These are phyloP conservation scores for Polyodon spathula DNA, from an alignment of 2,113 vertebrate genomes.

Conservation along the genomic window DNA sequence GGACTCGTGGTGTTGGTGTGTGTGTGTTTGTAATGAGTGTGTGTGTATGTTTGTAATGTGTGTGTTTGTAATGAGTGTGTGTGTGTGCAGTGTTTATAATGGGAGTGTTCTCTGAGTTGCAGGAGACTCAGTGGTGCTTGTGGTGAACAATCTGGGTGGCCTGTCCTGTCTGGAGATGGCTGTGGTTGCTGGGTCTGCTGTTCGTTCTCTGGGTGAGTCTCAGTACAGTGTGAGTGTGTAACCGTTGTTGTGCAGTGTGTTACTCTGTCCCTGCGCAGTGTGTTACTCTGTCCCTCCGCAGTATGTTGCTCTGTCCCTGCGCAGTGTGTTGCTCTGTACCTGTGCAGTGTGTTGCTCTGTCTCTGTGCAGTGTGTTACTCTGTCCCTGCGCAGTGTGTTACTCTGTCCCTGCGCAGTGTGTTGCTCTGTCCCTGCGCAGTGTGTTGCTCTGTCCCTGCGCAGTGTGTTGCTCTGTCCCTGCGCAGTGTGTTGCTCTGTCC, in stretches of 20 bases:
- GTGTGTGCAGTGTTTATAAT: neutral
- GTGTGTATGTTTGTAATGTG: no score
- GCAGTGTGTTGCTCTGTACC: neutral
- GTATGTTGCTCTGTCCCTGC: neutral
- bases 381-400: no score
- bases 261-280: neutral
- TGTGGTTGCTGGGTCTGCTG: conserved; percentile 63
- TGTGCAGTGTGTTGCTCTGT: neutral
- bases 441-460: neutral
- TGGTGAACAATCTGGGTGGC: conserved; percentile 89
- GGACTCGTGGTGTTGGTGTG: neutral
- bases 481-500: neutral
- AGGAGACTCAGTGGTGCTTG: conserved; percentile 71
- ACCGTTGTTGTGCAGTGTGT: no score
- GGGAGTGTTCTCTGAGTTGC: conserved; percentile 8
- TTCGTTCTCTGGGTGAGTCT: conserved; percentile 64
- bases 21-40: neutral
- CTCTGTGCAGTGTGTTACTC: neutral
- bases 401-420: neutral
- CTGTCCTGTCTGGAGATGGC: conserved; percentile 83
- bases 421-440: no score
- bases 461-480: neutral
- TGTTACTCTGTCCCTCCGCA: no score
- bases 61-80: neutral
- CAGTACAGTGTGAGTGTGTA: neutral